Evolutionary conservation across 2,113 vertebrate genomes (phyloP), one percentile per base, ranked within the genome.

Genomic region (Oreotrochilus melanogaster): DNA sequence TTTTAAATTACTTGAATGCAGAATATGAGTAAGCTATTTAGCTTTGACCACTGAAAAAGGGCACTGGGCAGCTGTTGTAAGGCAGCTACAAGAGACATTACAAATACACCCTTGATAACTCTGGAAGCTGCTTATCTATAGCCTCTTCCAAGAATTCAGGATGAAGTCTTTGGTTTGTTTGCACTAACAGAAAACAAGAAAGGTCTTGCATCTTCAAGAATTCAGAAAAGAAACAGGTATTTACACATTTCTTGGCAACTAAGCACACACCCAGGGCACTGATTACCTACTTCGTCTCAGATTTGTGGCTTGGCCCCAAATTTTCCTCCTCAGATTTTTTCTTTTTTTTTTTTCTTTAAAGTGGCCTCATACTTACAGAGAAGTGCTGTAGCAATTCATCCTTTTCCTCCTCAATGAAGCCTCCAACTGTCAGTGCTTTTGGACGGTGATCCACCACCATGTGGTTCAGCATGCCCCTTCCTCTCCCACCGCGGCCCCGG

Each of bases 361-460:
- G 31, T 56, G 65, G 93, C 61, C 51, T 53, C 54, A 66, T 78
- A 97, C 98, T 98, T 96, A 99, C 99, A 98, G 99, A 98, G 96
- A 99, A 99, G 97, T 99, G 99, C 25, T 99, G 99, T 97, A 98
- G 96, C 47, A 99, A 97, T 88, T 99, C 99, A 50, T 99, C 99
- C 74, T 99, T 99, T 45, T 99, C 99, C 92, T 99, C 99, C 62
- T 99, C 98, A 8, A 98, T 92, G 64, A 99, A 98, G 58, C 99
- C 99, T 57, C 98, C 95, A 25, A 99, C 99, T 18, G 98, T 94
- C 43, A 99, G 97, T 3, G 99, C 98, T 96, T 99, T 98, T 91
- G 99, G 99, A 25, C 99, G 98, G 82, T 99, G 99, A 95, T 99
- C 99, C 23, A 99, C 99, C 92, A 99, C 98, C 99, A 99, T 99